These are phyloP conservation scores for Malurus splendens DNA, from an alignment of 2,797 vertebrate species.

Conservation along the genomic window DNA sequence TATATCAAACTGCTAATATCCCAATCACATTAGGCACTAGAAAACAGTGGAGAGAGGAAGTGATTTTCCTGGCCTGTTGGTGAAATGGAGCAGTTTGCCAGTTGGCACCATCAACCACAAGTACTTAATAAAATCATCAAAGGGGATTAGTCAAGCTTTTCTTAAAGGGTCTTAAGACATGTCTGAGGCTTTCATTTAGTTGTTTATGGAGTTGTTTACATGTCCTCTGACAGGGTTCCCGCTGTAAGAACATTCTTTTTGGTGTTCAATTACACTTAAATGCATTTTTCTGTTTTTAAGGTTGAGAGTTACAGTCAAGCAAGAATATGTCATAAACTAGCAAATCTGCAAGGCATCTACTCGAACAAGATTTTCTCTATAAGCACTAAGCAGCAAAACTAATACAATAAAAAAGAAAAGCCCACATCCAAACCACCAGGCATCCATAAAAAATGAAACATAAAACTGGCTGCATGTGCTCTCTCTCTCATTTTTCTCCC, in stretches of 20 bases:
- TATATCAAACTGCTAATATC: slow-evolving; percentile 73
- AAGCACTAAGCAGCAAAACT: slow-evolving; percentile 23
- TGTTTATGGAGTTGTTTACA: slow-evolving; percentile 56
- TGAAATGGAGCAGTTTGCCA: slow-evolving; percentile 72
- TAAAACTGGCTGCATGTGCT: not conserved
- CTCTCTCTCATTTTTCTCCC: not conserved
- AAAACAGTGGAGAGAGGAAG: slow-evolving; percentile 60
- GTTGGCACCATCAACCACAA: slow-evolving; percentile 77
- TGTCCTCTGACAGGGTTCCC: slow-evolving; percentile 13
- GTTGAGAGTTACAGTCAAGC: not conserved
- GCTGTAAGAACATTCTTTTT: slow-evolving; percentile 20
- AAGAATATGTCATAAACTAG: slow-evolving; percentile 32
- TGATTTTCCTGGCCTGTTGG: slow-evolving; percentile 66
- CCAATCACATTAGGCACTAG: slow-evolving; percentile 64
- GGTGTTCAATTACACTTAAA: slow-evolving; percentile 35
- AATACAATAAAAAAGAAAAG: slow-evolving; percentile 40
- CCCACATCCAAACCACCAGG: slow-evolving; percentile 38
- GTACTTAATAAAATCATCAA: slow-evolving; percentile 93
- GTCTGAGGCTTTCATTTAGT: slow-evolving; percentile 62
- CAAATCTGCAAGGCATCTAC: slow-evolving; percentile 24
- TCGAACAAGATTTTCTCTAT: slow-evolving; percentile 36
- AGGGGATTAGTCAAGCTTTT: slow-evolving; percentile 83
- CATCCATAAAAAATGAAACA: slow-evolving; percentile 50
- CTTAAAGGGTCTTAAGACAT: slow-evolving; percentile 76
- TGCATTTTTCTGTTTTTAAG: slow-evolving; percentile 42